Evolutionary conservation across 2,113 vertebrate species (phyloP).

Genomic region (Garra rufa): DNA sequence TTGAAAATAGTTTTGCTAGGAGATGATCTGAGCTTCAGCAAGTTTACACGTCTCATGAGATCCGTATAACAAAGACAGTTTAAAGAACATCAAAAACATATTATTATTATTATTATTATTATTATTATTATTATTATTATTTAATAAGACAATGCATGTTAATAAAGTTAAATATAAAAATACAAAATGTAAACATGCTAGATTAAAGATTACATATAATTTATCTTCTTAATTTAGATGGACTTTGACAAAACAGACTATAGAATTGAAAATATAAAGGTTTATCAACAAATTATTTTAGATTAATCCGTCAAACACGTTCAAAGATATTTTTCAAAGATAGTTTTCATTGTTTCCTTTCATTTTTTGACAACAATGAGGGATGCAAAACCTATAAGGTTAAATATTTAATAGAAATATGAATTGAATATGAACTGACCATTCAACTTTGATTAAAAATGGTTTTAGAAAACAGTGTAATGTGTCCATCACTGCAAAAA

Average conservation of each 20-base stretch:
- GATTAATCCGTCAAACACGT: not conserved
- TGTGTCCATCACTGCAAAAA: not conserved
- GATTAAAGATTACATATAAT: not conserved
- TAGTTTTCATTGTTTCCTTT: not conserved
- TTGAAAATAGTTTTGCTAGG: not conserved
- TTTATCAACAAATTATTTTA: not conserved
- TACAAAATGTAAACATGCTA: not conserved
- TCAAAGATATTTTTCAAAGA: not conserved
- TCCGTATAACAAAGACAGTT: not conserved
- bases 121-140: too few relatives aligned
- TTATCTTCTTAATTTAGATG: not conserved
- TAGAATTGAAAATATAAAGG: not conserved
- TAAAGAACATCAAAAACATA: too few relatives aligned
- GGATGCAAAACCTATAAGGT: not conserved
- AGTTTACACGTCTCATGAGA: not conserved
- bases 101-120: too few relatives aligned
- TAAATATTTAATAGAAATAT: not conserved
- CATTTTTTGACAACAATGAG: not conserved
- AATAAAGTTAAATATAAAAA: not conserved
- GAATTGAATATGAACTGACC: too few relatives aligned
- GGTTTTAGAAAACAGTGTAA: not conserved
- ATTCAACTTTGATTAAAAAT: not conserved
- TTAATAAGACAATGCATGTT: not conserved
- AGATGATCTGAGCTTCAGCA: not conserved
- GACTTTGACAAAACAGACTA: not conserved